Base-by-base conservation (phyloP, 1,140 invertebrate species). In the Popillia japonica region DNA sequence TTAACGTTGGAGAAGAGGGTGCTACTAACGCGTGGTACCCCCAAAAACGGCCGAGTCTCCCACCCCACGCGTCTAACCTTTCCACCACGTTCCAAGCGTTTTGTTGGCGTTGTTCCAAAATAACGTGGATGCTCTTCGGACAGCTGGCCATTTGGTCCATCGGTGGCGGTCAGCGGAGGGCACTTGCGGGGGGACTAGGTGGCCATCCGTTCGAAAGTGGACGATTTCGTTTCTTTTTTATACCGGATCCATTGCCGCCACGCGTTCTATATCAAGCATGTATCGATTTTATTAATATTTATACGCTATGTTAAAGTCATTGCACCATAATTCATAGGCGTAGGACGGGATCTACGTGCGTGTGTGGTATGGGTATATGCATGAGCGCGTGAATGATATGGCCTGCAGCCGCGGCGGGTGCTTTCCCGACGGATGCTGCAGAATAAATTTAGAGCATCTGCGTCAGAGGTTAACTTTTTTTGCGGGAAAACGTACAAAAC, bases 251-350 rank as follows among this genome's bases (percentile, higher is more conserved):
- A 34, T 34, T 14, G 42, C 14, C 0, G 42, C 42, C 7, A 44
- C 42, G 0, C 9, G 8, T 44, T 44, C 42, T 44, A 14, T 44
- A 44, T 44, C 42, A 44, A 9, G 14, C 42, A 44, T 44, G 14
- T 44, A 44, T 44, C 48, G 48, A 55, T 55, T 55, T 55, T 55
- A 55, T 55, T 55, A 55, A 55, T 55, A 17, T 55, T 55, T 55
- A 55, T 55, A 55, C 48, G 48, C 48, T 14, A 17, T 55, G 48
- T 55, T 55, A n/a, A 17, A 55, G 48, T 55, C 48, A 55, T 55
- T 55, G 48, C 6, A 55, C 48, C 14, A 17, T 55, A 55, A 55
- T 55, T 55, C 17, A 55, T 55, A 17, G 14, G 6, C 17, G 17
- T n/a, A 55, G 7, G 48, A 7, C 6, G 14, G 17, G 6, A n/a